Percentiles rank a stretch among this genome's conserved stretches.
phyloP scores from a whole-genome alignment of 2,888 invertebrate genomes.

The Eudasyphora cyanicolor region DNA sequence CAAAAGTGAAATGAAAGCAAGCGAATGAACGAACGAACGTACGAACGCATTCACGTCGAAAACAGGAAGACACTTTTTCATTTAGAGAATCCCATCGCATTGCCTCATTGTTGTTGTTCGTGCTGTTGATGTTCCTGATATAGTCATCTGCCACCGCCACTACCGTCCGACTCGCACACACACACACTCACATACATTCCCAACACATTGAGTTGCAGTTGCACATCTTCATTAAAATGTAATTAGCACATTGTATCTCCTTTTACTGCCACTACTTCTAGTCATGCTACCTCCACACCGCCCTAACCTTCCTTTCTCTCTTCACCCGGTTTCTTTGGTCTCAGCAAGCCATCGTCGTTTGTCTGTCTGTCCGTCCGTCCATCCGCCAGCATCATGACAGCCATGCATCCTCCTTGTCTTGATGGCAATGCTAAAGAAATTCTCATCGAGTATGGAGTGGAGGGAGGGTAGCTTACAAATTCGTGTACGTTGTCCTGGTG shows the following conservation, averaged over 20 bases:
- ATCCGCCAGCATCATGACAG: background rate
- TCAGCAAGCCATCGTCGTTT: background rate
- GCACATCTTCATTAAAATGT: slow-evolving; percentile 78
- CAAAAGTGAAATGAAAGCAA: slow-evolving; percentile 20
- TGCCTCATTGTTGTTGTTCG: slow-evolving; percentile 31
- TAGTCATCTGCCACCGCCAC: slow-evolving; percentile 24
- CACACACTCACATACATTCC: background rate
- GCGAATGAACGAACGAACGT: slow-evolving; percentile 28
- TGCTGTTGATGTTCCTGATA: slow-evolving; percentile 31
- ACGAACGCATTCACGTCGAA: slow-evolving; percentile 46
- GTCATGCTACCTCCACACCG: background rate
- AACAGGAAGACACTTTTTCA: slow-evolving; percentile 54
- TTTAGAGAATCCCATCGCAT: slow-evolving; percentile 40
- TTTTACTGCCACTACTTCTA: slow-evolving; percentile 30
- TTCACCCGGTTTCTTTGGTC: background rate
- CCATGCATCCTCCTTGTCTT: slow-evolving; percentile 33
- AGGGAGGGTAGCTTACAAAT: background rate
- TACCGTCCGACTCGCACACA: background rate
- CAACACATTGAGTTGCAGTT: slow-evolving; percentile 56
- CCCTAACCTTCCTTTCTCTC: background rate
- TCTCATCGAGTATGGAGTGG: background rate
- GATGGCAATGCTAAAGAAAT: background rate
- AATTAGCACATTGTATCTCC: slow-evolving; percentile 75
- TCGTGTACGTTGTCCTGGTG: background rate
- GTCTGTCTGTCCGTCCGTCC: too few relatives aligned